These are phyloP conservation scores for Gymnorhina tibicen DNA, from an alignment of 2,113 vertebrate species.

Conservation along the genomic window DNA sequence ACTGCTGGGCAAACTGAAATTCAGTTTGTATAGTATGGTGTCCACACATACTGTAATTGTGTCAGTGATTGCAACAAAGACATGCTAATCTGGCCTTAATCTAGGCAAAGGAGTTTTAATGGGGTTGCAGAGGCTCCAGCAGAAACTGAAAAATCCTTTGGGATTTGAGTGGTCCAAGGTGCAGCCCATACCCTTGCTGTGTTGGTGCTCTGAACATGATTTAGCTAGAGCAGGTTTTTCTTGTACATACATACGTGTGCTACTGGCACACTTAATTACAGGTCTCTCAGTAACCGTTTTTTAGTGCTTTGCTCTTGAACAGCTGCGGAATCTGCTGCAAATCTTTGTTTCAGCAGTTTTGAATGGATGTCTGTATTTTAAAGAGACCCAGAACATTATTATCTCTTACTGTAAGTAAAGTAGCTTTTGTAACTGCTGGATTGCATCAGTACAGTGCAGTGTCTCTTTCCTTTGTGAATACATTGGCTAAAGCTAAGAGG, in stretches of 20 bases:
- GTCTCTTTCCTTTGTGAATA: not conserved
- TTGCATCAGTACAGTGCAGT: not conserved
- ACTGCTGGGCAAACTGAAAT: not conserved
- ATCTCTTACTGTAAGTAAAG: not conserved
- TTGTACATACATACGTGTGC: rapidly evolving
- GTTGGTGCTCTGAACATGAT: not conserved
- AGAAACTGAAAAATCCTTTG: not conserved
- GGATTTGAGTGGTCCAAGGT: not conserved
- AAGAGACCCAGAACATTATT: not conserved
- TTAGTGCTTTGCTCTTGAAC: not conserved
- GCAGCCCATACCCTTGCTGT: not conserved
- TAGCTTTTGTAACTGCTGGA: not conserved
- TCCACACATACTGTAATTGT: not conserved
- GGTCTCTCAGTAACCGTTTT: not conserved
- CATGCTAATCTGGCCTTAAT: not conserved
- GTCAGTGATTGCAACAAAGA: not conserved
- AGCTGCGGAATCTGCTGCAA: not conserved
- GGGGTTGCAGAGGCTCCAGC: not conserved
- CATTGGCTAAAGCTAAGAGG: not conserved
- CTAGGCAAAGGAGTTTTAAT: not conserved
- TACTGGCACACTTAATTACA: not conserved
- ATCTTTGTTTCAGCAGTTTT: not conserved
- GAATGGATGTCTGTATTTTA: not conserved
- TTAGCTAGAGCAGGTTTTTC: not conserved
- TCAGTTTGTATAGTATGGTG: not conserved